Evolutionary conservation across 2,888 invertebrate genomes (phyloP).

Genomic region (Tenthredo notha): DNA sequence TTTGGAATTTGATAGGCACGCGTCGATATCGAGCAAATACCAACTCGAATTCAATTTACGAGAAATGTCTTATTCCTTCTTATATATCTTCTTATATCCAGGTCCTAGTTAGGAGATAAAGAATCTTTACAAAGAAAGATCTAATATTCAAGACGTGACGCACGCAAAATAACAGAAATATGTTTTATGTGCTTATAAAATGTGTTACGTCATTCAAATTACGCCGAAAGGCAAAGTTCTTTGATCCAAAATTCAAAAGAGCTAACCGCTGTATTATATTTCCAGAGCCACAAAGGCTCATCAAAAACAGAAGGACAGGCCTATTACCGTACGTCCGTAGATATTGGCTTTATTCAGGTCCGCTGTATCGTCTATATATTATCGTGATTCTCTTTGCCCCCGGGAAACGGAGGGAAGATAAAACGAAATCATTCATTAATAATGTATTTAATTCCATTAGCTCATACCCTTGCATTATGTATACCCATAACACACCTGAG

Average conservation of each 20-base stretch:
- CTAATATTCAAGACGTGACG: background rate
- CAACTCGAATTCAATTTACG: background rate
- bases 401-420: background rate
- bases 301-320: conserved; percentile 16
- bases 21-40: conserved; percentile 34
- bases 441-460: conserved; percentile 38
- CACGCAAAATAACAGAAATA: background rate
- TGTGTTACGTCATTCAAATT: background rate
- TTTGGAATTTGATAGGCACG: conserved; percentile 33
- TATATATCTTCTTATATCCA: background rate
- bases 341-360: background rate
- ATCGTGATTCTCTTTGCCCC: background rate
- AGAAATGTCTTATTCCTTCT: background rate
- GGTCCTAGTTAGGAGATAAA: background rate
- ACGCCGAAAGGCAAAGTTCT: background rate
- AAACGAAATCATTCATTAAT: conserved; percentile 10
- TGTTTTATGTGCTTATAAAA: background rate
- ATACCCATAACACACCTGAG: background rate
- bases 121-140: background rate
- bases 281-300: background rate
- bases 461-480: conserved; percentile 27
- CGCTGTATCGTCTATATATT: background rate
- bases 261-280: background rate
- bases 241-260: conserved; percentile 11
- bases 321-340: background rate